Evolutionary conservation across 2,113 vertebrate species (phyloP).

Genomic region (Chelonoidis abingdonii): DNA sequence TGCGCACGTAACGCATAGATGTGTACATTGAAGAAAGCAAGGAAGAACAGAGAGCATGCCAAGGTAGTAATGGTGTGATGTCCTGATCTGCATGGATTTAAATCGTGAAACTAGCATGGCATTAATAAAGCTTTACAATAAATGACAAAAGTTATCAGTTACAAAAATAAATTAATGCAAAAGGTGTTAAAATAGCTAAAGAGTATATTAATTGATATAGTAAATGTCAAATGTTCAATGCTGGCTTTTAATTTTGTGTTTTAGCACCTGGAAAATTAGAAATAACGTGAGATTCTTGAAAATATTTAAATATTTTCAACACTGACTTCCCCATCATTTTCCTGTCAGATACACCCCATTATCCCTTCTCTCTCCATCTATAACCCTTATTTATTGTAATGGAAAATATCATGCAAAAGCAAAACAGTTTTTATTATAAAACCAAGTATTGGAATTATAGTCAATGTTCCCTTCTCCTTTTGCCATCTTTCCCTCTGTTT

Average conservation of each 20-base stretch:
- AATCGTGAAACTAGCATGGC: accelerated
- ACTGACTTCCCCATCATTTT: neutral
- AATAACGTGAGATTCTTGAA: neutral
- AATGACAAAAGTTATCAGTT: neutral
- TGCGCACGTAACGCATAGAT: neutral
- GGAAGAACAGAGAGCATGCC: neutral
- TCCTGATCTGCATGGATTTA: neutral
- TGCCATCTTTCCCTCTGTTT: neutral
- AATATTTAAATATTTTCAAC: accelerated
- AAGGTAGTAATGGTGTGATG: neutral
- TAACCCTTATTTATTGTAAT: accelerated
- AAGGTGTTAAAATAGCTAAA: neutral
- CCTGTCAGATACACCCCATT: neutral
- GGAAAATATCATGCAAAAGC: neutral
- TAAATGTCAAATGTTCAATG: accelerated
- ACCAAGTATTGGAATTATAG: neutral
- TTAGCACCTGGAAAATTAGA: neutral
- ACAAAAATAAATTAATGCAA: neutral
- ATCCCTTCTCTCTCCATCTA: accelerated
- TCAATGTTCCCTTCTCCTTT: neutral
- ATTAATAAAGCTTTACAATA: neutral
- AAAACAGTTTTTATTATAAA: neutral
- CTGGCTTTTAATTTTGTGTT: neutral
- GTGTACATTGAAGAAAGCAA: neutral
- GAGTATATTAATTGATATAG: neutral